These are phyloP conservation scores for Nephrotoma appendiculata DNA, from an alignment of 2,888 invertebrate species.

Conservation along the genomic window DNA sequence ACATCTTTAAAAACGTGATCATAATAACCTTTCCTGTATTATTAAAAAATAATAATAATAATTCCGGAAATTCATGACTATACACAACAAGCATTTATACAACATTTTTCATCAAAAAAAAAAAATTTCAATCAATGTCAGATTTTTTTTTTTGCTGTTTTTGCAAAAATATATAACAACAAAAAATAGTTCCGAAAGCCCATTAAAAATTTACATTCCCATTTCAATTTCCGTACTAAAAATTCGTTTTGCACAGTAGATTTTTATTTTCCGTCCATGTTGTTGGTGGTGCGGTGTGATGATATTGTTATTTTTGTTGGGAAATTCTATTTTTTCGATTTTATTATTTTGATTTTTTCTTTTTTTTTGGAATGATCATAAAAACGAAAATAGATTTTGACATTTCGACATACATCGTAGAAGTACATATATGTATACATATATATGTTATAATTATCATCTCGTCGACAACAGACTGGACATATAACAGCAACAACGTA, in stretches of 20 bases:
- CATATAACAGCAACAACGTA: neutral
- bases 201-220: neutral
- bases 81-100: neutral
- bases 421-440: neutral
- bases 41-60: neutral
- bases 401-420: neutral
- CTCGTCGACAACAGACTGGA: neutral
- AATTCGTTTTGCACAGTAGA: neutral
- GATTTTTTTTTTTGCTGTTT: neutral
- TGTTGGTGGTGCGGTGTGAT: neutral
- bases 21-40: neutral
- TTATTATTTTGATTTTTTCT: neutral
- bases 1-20: neutral
- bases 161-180: neutral
- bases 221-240: neutral
- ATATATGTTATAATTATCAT: neutral
- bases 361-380: neutral
- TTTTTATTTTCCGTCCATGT: neutral
- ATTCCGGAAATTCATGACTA: neutral
- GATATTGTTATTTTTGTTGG: neutral
- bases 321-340: neutral
- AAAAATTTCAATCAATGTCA: neutral
- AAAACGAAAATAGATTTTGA: neutral
- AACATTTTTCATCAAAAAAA: neutral
- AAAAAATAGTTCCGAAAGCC: neutral